A percentile compares a stretch with the other conserved stretches of the same genome.
Evolutionary conservation across 2,797 vertebrate genomes (phyloP).

Genomic region (Gallinago nigripennis): DNA sequence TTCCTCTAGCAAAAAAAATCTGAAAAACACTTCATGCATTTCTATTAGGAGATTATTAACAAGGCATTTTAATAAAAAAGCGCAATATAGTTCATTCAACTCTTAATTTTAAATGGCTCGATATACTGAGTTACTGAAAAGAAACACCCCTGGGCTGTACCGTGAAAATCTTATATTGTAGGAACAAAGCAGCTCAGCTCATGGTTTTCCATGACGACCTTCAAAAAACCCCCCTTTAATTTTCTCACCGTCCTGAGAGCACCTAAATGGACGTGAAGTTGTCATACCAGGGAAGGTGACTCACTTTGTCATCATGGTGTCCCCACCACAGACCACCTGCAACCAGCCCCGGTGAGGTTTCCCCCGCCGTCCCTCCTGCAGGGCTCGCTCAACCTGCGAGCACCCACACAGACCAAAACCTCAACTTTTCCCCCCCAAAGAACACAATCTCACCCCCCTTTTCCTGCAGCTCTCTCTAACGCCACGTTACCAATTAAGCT

Average conservation of each 20-base stretch:
- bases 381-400: not conserved
- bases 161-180: rapidly evolving
- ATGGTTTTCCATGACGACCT: rapidly evolving
- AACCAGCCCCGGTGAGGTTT: not conserved
- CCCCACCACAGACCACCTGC: not conserved
- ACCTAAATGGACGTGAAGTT: not conserved
- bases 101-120: not conserved
- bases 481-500: not conserved
- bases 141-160: not conserved
- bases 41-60: not conserved
- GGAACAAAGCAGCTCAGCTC: not conserved
- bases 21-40: not conserved
- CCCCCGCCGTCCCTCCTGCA: rapidly evolving
- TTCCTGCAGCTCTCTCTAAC: not conserved
- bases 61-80: not conserved
- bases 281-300: rapidly evolving
- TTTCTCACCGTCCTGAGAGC: no score
- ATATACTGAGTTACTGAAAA: not conserved
- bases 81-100: not conserved
- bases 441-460: not conserved
- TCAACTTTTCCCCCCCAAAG: not conserved
- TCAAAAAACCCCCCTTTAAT: not conserved
- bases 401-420: not conserved
- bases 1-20: not conserved
- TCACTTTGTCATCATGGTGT: not conserved